Percentiles rank a stretch among this genome's conserved stretches.
Conservation (phyloP, 2,888 invertebrate species). For the Hydriomena furcata region DNA sequence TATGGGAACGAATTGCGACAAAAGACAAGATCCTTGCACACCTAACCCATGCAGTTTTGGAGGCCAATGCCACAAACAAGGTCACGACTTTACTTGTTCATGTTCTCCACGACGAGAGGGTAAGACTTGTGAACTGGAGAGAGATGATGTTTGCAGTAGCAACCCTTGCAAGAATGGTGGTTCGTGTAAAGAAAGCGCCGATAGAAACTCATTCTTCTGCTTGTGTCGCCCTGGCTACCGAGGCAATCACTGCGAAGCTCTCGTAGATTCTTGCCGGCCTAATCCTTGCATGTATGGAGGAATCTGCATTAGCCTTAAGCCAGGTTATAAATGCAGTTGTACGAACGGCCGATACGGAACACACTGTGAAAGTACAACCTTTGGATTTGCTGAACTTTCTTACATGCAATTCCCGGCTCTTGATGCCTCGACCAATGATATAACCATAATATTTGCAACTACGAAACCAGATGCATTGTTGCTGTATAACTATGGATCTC, state of each 20-base stretch:
- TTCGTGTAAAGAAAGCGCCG: conserved; percentile 94
- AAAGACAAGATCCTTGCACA: conserved; percentile 94
- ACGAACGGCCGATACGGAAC: conserved; percentile 94
- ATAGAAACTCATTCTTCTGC: conserved; percentile 95
- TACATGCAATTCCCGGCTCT: conserved; percentile 94
- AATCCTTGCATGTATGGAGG: conserved; percentile 97
- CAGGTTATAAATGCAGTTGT: conserved; percentile 94
- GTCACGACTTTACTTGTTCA: conserved; percentile 92
- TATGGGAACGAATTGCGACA: conserved; percentile 91
- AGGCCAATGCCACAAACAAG: conserved; percentile 92
- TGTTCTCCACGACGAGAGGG: conserved; percentile 92
- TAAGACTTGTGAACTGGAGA: conserved; percentile 91
- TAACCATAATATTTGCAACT: conserved; percentile 95
- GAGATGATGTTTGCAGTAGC: conserved; percentile 92
- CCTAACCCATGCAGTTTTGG: conserved; percentile 94
- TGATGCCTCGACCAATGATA: conserved; percentile 95
- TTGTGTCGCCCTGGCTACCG: conserved; percentile 95
- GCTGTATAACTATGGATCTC: conserved; percentile 95
- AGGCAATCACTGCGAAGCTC: conserved; percentile 94
- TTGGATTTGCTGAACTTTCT: conserved; percentile 94
- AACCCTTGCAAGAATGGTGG: conserved; percentile 96
- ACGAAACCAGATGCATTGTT: conserved; percentile 93
- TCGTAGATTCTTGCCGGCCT: conserved; percentile 94
- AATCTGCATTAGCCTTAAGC: conserved; percentile 93
- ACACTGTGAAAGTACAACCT: conserved; percentile 95